Conservation (phyloP, 2,888 invertebrate species). For the Archips crataeganus region DNA sequence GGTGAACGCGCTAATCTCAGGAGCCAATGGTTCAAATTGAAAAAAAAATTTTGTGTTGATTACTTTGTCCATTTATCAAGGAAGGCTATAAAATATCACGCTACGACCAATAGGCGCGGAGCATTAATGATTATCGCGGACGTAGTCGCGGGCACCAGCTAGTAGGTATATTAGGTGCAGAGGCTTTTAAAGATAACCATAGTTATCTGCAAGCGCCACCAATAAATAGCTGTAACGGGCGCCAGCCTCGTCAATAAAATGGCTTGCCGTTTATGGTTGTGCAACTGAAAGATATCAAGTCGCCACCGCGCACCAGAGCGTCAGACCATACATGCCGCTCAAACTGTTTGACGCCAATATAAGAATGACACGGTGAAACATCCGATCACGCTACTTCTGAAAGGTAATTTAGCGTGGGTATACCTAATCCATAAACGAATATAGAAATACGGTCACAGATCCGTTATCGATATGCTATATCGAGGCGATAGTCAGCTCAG, state of each 20-base stretch:
- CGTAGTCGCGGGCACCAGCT: too few species aligned
- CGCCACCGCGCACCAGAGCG: neutral
- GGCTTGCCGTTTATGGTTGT: constrained; percentile 54
- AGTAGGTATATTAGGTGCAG: neutral
- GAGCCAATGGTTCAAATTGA: too few species aligned
- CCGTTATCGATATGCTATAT: constrained; percentile 60
- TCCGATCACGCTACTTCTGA: constrained; percentile 47
- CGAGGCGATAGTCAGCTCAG: constrained; percentile 44
- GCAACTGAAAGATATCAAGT: constrained; percentile 44
- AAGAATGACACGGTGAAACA: constrained; percentile 34
- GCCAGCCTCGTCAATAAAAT: constrained; percentile 59
- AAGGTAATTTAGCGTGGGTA: constrained; percentile 62
- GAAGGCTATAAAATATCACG: too few species aligned
- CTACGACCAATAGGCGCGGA: too few species aligned
- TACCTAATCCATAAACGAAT: constrained; percentile 61
- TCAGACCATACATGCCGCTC: constrained; percentile 27
- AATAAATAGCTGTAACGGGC: constrained; percentile 57
- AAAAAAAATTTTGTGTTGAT: too few species aligned
- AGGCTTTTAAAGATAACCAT: constrained; percentile 6
- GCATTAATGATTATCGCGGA: too few species aligned
- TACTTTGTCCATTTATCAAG: too few species aligned
- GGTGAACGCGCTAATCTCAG: too few species aligned
- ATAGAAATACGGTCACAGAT: constrained; percentile 62
- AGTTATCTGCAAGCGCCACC: constrained; percentile 41
- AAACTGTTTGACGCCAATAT: constrained; percentile 45